Percentiles rank a stretch among this genome's conserved stretches.
phyloP scores from a whole-genome alignment of 2,113 vertebrate species.

The Odobenus rosmarus region DNA sequence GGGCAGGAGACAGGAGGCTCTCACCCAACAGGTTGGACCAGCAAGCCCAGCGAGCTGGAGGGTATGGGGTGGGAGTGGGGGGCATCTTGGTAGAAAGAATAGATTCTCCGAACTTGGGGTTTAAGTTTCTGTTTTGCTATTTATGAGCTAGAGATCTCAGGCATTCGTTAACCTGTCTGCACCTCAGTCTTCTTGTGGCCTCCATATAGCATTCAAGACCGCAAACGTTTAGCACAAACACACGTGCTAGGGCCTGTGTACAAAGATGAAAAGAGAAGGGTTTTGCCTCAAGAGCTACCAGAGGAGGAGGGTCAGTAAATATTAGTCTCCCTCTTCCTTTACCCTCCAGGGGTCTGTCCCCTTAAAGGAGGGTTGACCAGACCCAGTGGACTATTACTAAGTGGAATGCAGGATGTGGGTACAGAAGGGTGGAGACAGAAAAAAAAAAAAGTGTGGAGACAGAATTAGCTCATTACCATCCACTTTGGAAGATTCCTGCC shows the following conservation, averaged over 20 bases:
- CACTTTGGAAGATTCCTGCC: not conserved
- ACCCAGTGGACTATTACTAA: not conserved
- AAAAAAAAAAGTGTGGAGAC: not conserved
- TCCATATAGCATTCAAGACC: not conserved
- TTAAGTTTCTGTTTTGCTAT: not conserved
- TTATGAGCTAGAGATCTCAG: not conserved
- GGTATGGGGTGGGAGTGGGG: too few relatives aligned
- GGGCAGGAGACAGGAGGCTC: too few relatives aligned
- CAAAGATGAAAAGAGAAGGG: not conserved
- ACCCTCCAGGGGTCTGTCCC: not conserved
- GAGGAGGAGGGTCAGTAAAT: not conserved
- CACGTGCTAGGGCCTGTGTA: not conserved
- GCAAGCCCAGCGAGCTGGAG: not conserved
- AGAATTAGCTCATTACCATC: not conserved
- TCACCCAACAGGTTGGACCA: not conserved
- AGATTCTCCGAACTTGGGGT: not conserved
- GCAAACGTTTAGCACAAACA: not conserved
- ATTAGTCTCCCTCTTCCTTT: not conserved
- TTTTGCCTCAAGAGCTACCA: not conserved
- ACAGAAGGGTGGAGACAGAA: not conserved
- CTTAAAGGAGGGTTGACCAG: not conserved
- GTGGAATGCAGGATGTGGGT: not conserved
- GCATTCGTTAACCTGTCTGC: not conserved
- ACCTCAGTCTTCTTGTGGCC: not conserved
- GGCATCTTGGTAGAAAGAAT: not conserved